These are phyloP conservation scores for Popillia japonica DNA, from an alignment of 1,140 invertebrate genomes.

Conservation along the genomic window DNA sequence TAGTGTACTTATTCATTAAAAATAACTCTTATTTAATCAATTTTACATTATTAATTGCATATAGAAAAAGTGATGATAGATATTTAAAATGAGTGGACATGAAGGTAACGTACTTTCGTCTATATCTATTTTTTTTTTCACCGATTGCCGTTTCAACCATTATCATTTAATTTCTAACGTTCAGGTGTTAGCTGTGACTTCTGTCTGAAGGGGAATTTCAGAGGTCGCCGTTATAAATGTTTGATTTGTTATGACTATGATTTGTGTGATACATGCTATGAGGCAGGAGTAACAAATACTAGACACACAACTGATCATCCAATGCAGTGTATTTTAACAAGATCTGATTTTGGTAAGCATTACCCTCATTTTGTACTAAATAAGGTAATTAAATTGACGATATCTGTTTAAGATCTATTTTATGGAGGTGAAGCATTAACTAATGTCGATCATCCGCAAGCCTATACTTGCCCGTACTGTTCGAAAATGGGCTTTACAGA, in stretches of 20 bases:
- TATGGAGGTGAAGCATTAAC: constrained; percentile 92
- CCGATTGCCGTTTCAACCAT: background rate
- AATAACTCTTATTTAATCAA: constrained; percentile 17
- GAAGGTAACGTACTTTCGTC: constrained; percentile 15
- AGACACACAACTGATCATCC: constrained; percentile 95
- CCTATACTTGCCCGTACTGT: constrained; percentile 97
- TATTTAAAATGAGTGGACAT: constrained; percentile 36
- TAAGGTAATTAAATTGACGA: background rate
- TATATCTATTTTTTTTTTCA: constrained; percentile 4
- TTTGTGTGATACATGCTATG: constrained; percentile 95
- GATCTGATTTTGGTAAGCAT: constrained; percentile 90
- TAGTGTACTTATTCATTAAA: constrained; percentile 5
- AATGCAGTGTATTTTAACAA: constrained; percentile 97
- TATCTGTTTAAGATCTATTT: constrained; percentile 79
- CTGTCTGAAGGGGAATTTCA: constrained; percentile 97
- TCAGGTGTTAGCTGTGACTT: constrained; percentile 98
- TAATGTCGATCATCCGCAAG: constrained; percentile 89
- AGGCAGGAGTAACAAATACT: constrained; percentile 91
- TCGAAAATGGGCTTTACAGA: constrained; percentile 96
- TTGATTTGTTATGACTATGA: constrained; percentile 99
- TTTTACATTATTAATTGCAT: constrained; percentile 13
- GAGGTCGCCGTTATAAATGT: constrained; percentile 97
- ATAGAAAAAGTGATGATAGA: background rate
- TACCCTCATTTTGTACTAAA: no score
- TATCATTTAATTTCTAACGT: constrained; percentile 47